Percentiles rank a stretch among this genome's conserved stretches.
phyloP scores from a whole-genome alignment of 2,113 vertebrate genomes.

The Cinclus mexicanus region DNA sequence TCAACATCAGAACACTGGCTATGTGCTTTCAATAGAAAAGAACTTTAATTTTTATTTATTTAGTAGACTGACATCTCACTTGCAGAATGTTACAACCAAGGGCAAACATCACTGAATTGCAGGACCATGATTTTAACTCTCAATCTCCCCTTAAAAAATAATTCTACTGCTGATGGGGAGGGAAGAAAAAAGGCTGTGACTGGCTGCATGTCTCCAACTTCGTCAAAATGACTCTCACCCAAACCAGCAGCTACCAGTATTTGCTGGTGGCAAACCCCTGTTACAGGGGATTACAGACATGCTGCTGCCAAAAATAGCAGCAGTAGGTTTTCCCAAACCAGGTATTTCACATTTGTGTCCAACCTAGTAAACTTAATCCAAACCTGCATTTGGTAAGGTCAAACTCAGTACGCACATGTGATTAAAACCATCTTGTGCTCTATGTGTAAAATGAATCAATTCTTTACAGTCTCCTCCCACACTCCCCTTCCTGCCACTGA shows the following conservation, averaged over 20 bases:
- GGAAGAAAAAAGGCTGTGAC: not conserved
- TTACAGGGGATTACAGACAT: not conserved
- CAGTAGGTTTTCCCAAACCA: not conserved
- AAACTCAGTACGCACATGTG: not conserved
- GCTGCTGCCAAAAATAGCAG: not conserved
- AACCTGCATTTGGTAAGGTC: not conserved
- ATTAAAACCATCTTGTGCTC: not conserved
- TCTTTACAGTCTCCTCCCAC: not conserved
- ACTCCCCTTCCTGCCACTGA: not conserved
- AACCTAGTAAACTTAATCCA: not conserved
- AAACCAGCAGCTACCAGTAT: not conserved
- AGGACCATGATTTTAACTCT: not conserved
- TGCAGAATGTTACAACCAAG: not conserved
- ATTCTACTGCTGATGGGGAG: not conserved
- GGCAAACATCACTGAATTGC: not conserved
- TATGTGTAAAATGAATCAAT: not conserved
- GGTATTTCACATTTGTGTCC: not conserved
- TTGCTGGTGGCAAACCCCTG: rapidly evolving
- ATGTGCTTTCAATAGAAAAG: not conserved
- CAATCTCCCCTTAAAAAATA: not conserved
- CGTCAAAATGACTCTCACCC: not conserved
- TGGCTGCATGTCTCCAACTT: not conserved
- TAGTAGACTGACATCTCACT: not conserved
- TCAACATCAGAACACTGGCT: not conserved
- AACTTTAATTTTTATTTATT: not conserved